Percentiles rank a stretch among this genome's conserved stretches.
Conservation (phyloP, 1,140 invertebrate species). For the Littorina saxatilis region DNA sequence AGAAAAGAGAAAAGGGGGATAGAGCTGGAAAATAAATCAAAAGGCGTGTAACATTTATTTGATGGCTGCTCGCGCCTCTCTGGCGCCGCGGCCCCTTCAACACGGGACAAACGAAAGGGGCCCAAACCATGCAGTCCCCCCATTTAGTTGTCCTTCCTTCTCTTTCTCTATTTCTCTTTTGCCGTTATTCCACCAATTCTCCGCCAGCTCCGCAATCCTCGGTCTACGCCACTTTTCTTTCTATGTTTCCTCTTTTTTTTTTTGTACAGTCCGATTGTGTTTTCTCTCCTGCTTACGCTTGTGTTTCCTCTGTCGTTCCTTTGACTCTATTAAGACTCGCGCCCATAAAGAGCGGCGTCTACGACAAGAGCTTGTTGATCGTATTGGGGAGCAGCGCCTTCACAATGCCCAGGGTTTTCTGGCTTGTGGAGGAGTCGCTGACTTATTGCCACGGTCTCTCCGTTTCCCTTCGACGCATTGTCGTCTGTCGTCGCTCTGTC, state of each 20-base stretch:
- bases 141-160: too few species aligned
- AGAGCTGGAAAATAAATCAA: slow-evolving; percentile 36
- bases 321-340: slow-evolving; percentile 26
- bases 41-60: slow-evolving; percentile 40
- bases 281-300: background rate
- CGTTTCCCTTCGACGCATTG: slow-evolving; percentile 44
- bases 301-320: slow-evolving; percentile 18
- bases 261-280: slow-evolving; percentile 14
- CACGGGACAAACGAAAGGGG: background rate
- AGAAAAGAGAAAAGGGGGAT: background rate
- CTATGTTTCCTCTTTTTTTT: background rate
- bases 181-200: too few species aligned
- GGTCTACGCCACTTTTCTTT: background rate
- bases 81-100: slow-evolving; percentile 18
- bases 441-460: background rate
- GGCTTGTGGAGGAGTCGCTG: slow-evolving; percentile 30
- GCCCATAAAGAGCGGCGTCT: background rate
- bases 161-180: too few species aligned
- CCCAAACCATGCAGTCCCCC: background rate
- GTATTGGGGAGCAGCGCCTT: slow-evolving; percentile 6
- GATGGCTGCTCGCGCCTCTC: slow-evolving; percentile 22
- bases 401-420: slow-evolving; percentile 41
- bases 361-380: slow-evolving; percentile 14
- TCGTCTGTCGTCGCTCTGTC: slow-evolving; percentile 62
- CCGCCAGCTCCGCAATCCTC: too few species aligned